Conservation (phyloP, 2,797 vertebrate genomes). For the Oreonectes daqikongensis region DNA sequence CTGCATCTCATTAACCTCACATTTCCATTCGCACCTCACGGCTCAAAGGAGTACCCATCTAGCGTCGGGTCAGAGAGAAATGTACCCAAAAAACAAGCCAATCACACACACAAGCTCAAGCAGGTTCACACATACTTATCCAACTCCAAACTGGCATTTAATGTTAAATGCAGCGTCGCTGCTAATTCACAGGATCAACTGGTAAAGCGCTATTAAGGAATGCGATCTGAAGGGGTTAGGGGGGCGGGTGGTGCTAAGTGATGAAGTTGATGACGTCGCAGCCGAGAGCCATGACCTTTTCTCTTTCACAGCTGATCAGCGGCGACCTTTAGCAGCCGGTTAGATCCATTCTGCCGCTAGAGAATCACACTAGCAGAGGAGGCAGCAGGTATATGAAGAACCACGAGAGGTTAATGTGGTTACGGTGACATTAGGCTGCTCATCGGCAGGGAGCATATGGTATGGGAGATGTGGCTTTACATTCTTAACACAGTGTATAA, state of each 20-base stretch:
- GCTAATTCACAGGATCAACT: constrained; percentile 61
- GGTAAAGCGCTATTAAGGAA: constrained; percentile 41
- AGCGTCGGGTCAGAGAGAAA: neutral
- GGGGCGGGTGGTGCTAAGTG: constrained; percentile 49
- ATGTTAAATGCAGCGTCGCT: constrained; percentile 64
- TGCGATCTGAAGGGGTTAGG: constrained; percentile 43
- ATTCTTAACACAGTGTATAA: neutral
- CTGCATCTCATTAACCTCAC: neutral
- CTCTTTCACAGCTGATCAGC: constrained; percentile 75
- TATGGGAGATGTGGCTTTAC: neutral
- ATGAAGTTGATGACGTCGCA: constrained; percentile 67
- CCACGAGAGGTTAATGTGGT: neutral
- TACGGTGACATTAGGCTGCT: neutral
- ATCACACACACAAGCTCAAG: no score
- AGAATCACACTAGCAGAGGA: neutral
- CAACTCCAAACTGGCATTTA: constrained; percentile 46
- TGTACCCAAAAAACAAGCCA: neutral
- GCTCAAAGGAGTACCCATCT: neutral
- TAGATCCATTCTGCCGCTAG: constrained; percentile 76
- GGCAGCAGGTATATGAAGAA: constrained; percentile 8
- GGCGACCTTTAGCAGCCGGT: constrained; percentile 80
- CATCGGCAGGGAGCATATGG: neutral
- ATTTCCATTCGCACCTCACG: neutral
- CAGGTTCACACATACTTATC: neutral
- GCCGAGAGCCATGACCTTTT: constrained; percentile 85